These are phyloP conservation scores for Heteromurus nitidus DNA, from an alignment of 2,888 invertebrate genomes.

Conservation along the genomic window DNA sequence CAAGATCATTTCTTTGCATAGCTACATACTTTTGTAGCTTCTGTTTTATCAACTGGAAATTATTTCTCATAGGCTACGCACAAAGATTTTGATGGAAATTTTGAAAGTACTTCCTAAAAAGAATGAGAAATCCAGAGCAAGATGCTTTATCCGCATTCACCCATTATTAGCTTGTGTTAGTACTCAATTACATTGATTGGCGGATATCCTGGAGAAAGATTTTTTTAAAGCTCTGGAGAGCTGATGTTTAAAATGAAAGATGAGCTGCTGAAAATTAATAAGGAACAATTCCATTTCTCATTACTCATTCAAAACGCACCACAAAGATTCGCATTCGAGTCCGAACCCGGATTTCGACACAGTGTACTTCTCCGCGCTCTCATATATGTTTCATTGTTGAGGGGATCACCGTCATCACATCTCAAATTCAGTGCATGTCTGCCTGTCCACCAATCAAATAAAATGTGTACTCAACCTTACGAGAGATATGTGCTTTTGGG, in stretches of 20 bases:
- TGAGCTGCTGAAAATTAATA: neutral
- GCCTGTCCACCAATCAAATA: no score
- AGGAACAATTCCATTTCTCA: constrained; percentile 4
- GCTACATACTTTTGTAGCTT: no score
- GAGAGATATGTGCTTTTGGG: no score
- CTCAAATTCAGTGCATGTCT: no score
- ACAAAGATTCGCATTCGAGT: neutral
- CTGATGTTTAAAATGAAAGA: neutral
- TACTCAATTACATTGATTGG: constrained; percentile 2
- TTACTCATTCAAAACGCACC: constrained; percentile 4
- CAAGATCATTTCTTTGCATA: no score
- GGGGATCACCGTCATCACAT: neutral
- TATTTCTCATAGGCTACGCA: no score
- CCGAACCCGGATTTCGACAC: constrained; percentile 26
- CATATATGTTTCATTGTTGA: no score
- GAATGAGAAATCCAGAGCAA: neutral
- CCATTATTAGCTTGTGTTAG: neutral
- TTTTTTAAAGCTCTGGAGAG: neutral
- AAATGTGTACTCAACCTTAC: no score
- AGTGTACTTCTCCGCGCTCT: neutral
- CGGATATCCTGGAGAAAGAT: constrained; percentile 56
- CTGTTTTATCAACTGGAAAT: no score
- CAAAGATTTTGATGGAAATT: no score
- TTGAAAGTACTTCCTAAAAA: no score
- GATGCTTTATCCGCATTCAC: neutral